Evolutionary conservation across 2,113 vertebrate species (phyloP).

Genomic region (Leucoraja erinaceus): DNA sequence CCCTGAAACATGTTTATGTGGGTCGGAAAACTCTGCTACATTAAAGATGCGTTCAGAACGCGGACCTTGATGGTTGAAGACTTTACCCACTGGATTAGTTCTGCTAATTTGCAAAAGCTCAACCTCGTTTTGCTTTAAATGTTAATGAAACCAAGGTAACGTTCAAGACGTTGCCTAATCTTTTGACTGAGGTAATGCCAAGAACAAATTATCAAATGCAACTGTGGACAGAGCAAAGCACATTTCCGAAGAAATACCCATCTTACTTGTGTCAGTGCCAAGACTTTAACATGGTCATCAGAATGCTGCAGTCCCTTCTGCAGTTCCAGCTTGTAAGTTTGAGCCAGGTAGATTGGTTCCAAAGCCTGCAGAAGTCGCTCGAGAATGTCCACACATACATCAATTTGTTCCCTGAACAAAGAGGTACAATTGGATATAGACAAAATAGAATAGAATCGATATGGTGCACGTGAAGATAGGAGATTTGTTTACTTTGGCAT

Average conservation of each 20-base stretch:
- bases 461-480: too few species aligned
- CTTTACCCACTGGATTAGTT: not conserved
- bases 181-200: too few species aligned
- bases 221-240: not conserved
- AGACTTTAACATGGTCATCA: conserved; percentile 62
- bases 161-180: too few species aligned
- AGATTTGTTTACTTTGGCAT: too few species aligned
- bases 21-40: too few species aligned
- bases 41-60: too few species aligned
- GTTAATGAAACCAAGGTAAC: not conserved
- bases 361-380: conserved; percentile 73
- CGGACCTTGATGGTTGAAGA: not conserved
- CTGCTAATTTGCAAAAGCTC: too few species aligned
- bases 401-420: conserved; percentile 69
- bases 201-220: not conserved
- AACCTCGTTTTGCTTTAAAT: not conserved
- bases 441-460: not conserved
- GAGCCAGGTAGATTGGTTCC: conserved; percentile 67
- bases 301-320: conserved; percentile 74
- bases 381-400: conserved; percentile 77
- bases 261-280: conserved; percentile 22
- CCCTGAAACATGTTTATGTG: too few species aligned
- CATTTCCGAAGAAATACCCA: not conserved
- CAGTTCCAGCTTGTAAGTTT: conserved; percentile 69
- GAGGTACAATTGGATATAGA: not conserved